These are phyloP conservation scores for Pluvialis apricaria DNA, from an alignment of 2,113 vertebrate genomes.

Conservation along the genomic window DNA sequence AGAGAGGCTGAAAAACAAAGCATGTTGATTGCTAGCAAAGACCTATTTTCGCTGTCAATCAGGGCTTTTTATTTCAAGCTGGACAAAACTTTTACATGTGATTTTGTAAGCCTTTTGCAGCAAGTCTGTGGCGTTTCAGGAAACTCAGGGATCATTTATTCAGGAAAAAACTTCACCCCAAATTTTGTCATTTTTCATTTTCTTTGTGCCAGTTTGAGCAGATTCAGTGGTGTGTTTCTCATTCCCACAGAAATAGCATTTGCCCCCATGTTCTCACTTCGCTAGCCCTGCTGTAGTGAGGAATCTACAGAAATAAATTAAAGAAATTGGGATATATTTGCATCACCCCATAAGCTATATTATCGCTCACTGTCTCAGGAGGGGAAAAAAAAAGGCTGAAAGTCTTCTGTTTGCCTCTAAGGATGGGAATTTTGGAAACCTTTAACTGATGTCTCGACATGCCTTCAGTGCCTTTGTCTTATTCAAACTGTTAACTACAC, in stretches of 20 bases:
- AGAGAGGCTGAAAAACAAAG: slow-evolving; percentile 43
- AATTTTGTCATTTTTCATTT: neutral
- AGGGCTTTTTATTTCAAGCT: slow-evolving; percentile 35
- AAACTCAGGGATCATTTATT: neutral
- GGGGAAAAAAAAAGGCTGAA: neutral
- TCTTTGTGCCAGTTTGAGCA: neutral
- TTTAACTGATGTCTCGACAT: fast-evolving
- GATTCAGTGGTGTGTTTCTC: neutral
- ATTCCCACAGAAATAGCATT: neutral
- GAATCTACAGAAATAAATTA: neutral
- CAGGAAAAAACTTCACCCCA: neutral
- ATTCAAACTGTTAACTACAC: neutral
- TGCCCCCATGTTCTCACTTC: fast-evolving
- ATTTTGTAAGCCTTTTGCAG: slow-evolving; percentile 6
- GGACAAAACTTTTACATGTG: slow-evolving; percentile 10
- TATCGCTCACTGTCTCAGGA: neutral
- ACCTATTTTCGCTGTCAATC: slow-evolving; percentile 41
- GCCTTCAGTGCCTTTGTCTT: neutral
- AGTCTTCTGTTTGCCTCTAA: neutral
- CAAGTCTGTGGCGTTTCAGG: neutral
- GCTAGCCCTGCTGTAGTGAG: neutral
- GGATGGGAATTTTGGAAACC: neutral
- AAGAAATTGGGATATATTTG: neutral
- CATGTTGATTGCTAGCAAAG: slow-evolving; percentile 27
- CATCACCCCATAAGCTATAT: neutral